Conservation (phyloP, 2,888 invertebrate genomes). For the Rotaria macrura region DNA sequence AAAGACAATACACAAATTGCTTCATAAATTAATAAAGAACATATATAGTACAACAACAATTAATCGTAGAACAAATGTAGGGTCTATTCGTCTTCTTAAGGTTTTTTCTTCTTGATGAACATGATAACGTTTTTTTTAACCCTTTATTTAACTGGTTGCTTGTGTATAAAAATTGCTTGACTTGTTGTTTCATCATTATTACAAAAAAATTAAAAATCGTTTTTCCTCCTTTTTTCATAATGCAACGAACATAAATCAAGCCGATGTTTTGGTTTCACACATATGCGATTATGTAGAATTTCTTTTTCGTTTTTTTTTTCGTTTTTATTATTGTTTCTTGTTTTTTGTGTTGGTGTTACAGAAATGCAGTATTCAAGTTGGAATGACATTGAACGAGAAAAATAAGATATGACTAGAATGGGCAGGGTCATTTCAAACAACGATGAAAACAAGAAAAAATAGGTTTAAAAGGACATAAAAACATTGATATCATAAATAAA, state of each 20-base stretch:
- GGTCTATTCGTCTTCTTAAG: not conserved
- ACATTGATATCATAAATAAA: not conserved
- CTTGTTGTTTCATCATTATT: not conserved
- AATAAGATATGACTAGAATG: not conserved
- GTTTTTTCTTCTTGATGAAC: not conserved
- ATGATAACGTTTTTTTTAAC: not conserved
- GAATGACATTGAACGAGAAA: not conserved
- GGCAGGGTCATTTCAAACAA: not conserved
- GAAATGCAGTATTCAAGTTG: not conserved
- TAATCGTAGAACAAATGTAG: not conserved
- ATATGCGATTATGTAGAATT: not conserved
- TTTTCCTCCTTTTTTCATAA: not conserved
- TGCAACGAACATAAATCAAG: not conserved
- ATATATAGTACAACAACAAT: not conserved
- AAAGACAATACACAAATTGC: slow-evolving; percentile 3
- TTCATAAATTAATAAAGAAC: not conserved
- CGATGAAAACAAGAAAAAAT: not conserved
- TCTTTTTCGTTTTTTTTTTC: not conserved
- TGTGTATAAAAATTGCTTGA: not conserved
- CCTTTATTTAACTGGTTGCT: not conserved
- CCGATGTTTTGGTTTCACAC: not conserved
- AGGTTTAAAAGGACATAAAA: not conserved
- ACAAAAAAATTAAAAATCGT: not conserved
- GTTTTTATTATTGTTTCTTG: not conserved
- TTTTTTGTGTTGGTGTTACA: not conserved